Percentiles rank a stretch among this genome's conserved stretches.
These are phyloP conservation scores for Cebuella pygmaea DNA, from an alignment of 2,797 vertebrate species.

Conservation along the genomic window DNA sequence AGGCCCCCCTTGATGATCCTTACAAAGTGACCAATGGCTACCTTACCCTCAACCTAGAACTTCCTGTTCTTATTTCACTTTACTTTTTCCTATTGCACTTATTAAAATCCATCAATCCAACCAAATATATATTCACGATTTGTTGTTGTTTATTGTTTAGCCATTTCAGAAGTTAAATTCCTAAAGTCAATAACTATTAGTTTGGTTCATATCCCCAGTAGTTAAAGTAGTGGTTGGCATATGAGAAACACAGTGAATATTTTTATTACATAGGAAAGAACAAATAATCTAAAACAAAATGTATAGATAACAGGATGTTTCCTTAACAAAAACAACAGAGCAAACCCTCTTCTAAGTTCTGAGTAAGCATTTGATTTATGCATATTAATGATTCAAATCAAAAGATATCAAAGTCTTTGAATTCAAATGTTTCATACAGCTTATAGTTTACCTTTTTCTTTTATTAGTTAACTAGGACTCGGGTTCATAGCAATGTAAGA, in stretches of 20 bases:
- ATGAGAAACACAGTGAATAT: not conserved
- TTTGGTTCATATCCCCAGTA: not conserved
- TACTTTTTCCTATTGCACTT: not conserved
- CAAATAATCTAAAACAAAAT: conserved; percentile 15
- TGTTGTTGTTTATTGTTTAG: not conserved
- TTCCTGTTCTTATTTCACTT: not conserved
- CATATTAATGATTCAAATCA: not conserved
- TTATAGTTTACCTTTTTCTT: not conserved
- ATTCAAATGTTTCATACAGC: not conserved
- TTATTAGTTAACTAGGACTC: not conserved
- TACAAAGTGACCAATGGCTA: not conserved
- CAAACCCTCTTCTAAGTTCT: not conserved
- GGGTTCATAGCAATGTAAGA: not conserved
- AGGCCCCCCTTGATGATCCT: not conserved
- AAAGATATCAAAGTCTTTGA: not conserved
- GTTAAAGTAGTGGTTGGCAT: not conserved
- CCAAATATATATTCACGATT: not conserved
- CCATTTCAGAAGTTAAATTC: not conserved
- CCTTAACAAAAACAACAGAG: not conserved
- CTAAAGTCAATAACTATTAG: not conserved
- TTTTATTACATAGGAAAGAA: not conserved
- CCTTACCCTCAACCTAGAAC: not conserved
- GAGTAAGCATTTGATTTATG: not conserved
- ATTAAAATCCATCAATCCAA: not conserved
- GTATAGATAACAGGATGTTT: not conserved